Evolutionary conservation across 2,113 vertebrate genomes (phyloP).

Genomic region (Manacus vitellinus): DNA sequence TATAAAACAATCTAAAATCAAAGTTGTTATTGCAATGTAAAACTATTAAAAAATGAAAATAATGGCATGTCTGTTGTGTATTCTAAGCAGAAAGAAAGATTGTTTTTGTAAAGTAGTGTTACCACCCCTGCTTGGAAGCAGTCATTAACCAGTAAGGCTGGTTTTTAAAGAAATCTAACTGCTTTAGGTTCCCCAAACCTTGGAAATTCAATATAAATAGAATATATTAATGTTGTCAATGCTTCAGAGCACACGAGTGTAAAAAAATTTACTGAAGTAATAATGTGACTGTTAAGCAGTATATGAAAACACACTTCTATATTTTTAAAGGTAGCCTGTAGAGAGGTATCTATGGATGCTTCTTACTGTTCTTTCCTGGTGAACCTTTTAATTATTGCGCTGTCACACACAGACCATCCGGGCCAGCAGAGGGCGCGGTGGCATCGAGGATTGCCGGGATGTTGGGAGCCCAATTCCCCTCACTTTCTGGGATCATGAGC

Average conservation of each 20-base stretch:
- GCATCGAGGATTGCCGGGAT: background rate
- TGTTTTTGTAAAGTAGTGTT: background rate
- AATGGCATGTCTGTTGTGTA: background rate
- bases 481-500: background rate
- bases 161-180: background rate
- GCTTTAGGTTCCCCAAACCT: background rate
- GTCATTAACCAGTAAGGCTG: background rate
- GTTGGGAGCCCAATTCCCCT: background rate
- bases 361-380: background rate
- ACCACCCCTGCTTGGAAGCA: background rate
- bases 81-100: background rate
- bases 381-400: accelerated
- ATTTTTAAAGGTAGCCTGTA: background rate
- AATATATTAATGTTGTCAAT: background rate
- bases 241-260: accelerated
- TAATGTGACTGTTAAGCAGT: background rate
- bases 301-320: accelerated
- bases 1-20: background rate
- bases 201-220: background rate
- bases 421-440: conserved; percentile 61
- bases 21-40: background rate
- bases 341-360: background rate
- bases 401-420: background rate
- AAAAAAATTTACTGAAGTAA: background rate
- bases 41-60: background rate